phyloP scores from a whole-genome alignment of 2,113 vertebrate species.

The Nannobrachium achirus region DNA sequence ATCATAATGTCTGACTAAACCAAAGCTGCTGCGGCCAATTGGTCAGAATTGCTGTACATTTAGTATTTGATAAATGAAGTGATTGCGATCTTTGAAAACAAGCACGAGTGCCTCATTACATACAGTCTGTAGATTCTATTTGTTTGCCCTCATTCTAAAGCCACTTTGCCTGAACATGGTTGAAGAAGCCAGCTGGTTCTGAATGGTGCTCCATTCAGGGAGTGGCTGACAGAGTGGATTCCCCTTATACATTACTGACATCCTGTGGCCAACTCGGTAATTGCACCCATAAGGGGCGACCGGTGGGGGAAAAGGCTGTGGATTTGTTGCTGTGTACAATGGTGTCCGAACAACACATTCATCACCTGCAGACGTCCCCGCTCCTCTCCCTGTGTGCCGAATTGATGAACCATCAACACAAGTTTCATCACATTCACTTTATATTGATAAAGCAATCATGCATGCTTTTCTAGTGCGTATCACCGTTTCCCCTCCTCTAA shows the following conservation, averaged over 20 bases:
- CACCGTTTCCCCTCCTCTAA: slow-evolving; percentile 33
- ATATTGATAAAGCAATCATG: slow-evolving; percentile 75
- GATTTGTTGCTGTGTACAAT: slow-evolving; percentile 40
- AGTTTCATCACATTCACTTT: slow-evolving; percentile 65
- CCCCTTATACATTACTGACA: slow-evolving; percentile 63
- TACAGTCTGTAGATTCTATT: neutral
- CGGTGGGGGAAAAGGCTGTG: slow-evolving; percentile 9
- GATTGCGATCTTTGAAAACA: no score
- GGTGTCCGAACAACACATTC: slow-evolving; percentile 59
- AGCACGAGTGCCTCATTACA: neutral
- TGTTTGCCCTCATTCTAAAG: no score
- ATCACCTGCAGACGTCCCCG: slow-evolving; percentile 52
- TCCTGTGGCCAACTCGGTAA: slow-evolving; percentile 52
- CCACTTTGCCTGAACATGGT: no score
- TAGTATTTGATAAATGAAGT: no score
- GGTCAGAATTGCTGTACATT: no score
- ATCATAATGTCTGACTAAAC: no score
- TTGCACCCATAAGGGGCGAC: slow-evolving; percentile 1
- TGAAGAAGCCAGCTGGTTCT: no score
- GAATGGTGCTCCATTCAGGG: slow-evolving; percentile 3
- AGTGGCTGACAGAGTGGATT: slow-evolving; percentile 16
- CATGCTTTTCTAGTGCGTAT: slow-evolving; percentile 54
- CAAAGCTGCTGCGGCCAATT: no score
- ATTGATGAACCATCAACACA: slow-evolving; percentile 69
- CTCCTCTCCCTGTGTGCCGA: slow-evolving; percentile 44